These are phyloP conservation scores for Reticulitermes lucifugus DNA, from an alignment of 2,888 invertebrate genomes.

Conservation along the genomic window DNA sequence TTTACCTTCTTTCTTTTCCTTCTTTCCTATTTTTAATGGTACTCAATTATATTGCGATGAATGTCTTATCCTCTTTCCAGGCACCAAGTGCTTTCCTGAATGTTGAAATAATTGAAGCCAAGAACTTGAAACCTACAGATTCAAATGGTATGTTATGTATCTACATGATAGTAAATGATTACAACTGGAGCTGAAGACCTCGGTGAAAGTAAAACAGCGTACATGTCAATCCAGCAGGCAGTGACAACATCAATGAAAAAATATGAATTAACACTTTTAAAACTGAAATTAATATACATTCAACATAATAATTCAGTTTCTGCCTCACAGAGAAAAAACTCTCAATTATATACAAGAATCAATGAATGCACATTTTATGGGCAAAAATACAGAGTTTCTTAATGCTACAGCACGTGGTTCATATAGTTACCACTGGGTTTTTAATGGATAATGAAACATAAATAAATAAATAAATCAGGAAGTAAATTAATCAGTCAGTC, in stretches of 20 bases:
- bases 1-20: not conserved
- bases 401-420: too few species aligned
- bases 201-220: not conserved
- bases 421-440: too few species aligned
- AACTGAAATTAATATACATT: not conserved
- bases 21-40: not conserved
- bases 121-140: constrained; percentile 86
- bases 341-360: not conserved
- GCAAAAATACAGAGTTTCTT: not conserved
- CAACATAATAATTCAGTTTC: not conserved
- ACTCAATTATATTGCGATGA: not conserved
- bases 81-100: constrained; percentile 87
- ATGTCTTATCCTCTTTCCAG: constrained; percentile 56
- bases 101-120: constrained; percentile 88
- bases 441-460: too few species aligned
- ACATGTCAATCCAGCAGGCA: not conserved
- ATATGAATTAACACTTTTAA: not conserved
- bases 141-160: constrained; percentile 70
- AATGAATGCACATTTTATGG: not conserved
- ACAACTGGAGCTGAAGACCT: not conserved
- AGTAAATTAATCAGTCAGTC: not conserved
- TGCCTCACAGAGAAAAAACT: not conserved
- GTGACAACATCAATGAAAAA: not conserved
- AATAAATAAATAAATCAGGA: too few species aligned
- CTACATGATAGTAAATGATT: not conserved